A percentile compares a stretch with the other conserved stretches of the same genome.
Evolutionary conservation across 2,888 invertebrate species (phyloP).

Genomic region (Microctonus hyperodae): DNA sequence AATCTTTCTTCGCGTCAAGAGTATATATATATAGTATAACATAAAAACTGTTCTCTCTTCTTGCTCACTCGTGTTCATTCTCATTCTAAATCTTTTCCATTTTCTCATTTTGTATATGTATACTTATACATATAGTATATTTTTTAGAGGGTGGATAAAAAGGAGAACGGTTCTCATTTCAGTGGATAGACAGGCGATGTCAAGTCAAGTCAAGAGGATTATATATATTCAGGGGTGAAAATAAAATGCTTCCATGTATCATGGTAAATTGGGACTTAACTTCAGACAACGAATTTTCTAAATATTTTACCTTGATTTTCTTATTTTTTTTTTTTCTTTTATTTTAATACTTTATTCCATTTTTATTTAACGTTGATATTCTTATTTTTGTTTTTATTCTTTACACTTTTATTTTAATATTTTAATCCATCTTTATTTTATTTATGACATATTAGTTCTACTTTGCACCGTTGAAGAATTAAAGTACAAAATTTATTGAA

Average conservation of each 20-base stretch:
- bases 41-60: conserved; percentile 6
- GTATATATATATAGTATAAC: conserved; percentile 13
- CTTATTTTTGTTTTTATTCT: background rate
- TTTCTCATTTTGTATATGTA: background rate
- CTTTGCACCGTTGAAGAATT: background rate
- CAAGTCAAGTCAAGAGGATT: conserved; percentile 10
- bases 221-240: conserved; percentile 12
- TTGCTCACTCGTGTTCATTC: conserved; percentile 10
- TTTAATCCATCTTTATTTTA: too few relatives aligned
- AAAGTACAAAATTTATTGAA: background rate
- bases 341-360: background rate
- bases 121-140: conserved; percentile 3
- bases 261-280: background rate
- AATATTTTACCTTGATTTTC: background rate
- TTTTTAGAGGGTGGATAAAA: conserved; percentile 9
- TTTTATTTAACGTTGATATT: background rate
- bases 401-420: background rate
- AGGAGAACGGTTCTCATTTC: conserved; percentile 22
- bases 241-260: conserved; percentile 15
- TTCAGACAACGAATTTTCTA: background rate
- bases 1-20: conserved; percentile 38
- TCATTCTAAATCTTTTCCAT: background rate
- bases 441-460: background rate
- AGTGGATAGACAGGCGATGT: conserved; percentile 14
- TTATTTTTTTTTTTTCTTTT: background rate